Conservation (phyloP, 2,888 invertebrate genomes). For the Drosophila sordidula region DNA sequence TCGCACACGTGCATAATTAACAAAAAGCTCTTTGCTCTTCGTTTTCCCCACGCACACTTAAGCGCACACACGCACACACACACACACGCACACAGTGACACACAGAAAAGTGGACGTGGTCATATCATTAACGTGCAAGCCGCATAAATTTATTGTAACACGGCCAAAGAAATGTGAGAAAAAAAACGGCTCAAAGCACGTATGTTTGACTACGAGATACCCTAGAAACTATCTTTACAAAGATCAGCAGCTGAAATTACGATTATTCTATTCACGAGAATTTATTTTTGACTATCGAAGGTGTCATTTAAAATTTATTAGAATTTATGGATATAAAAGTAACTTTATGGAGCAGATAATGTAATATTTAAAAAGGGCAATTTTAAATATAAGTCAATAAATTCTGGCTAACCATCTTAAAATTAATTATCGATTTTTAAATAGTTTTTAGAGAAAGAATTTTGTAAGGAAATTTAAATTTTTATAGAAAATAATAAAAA, state of each 20-base stretch:
- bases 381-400: too few species aligned
- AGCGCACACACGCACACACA: not conserved
- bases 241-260: not conserved
- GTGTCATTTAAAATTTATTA: too few species aligned
- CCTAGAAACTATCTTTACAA: not conserved
- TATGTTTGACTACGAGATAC: not conserved
- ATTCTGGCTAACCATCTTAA: too few species aligned
- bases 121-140: slow-evolving; percentile 73
- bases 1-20: slow-evolving; percentile 71
- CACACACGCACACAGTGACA: slow-evolving; percentile 1
- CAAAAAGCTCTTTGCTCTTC: slow-evolving; percentile 29
- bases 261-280: too few species aligned
- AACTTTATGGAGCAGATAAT: too few species aligned
- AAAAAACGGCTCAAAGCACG: not conserved
- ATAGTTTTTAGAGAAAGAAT: too few species aligned
- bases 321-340: too few species aligned
- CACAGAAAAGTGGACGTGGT: slow-evolving; percentile 31
- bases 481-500: too few species aligned
- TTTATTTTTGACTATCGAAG: too few species aligned
- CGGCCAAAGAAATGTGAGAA: slow-evolving; percentile 22
- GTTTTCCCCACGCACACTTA: slow-evolving; percentile 1
- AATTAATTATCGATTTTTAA: too few species aligned
- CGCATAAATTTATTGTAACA: slow-evolving; percentile 62
- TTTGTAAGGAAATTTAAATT: too few species aligned
- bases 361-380: too few species aligned